Base-by-base conservation (phyloP, 2,113 vertebrate species). In the Gila orcuttii region DNA sequence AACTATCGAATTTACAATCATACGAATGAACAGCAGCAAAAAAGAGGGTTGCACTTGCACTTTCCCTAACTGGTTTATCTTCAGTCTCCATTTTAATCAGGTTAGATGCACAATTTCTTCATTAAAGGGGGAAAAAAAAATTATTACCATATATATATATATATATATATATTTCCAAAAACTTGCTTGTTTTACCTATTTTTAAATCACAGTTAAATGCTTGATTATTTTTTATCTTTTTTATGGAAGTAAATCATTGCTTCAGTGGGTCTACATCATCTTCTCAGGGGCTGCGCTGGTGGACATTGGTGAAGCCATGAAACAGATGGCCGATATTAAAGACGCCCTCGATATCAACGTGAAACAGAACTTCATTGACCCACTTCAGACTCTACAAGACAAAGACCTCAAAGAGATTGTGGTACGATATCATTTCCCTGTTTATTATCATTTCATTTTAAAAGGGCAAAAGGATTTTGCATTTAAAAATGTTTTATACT, bases 401-500 rank as follows among this genome's bases (percentile, higher is more conserved):
- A 99, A 98, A 93, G 98, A 99, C 89, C 93, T 99, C 62, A 98
- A 95, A 91, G 97, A 99, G 93, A 98, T 99, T 88, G 95, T 93
- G 95, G 98, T 99, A 90, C 81, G 55, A 47, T 7, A 62, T n/a
- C 4, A 9, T 50, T 39, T 17, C 2, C 2, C 10, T 39, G 1
- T 25, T 19, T 28, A 42, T 62, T 28, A 4, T 28, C 78, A 17
- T 13, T 79, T n/a, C 1, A 45, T 25, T 62, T n/a, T 42, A 25
- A 36, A 57, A 19, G 15, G 31, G 3, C 74, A 76, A 55, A 23
- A 33, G 2, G 23, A 57, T 77, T 77, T 71, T 23, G 68, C 19
- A 71, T 42, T 42, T 71, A 2, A 71, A 8, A 71, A 39, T 23
- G 3, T 39, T 39, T 71, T 23, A 2, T 71, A 23, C 19, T 4